Evolutionary conservation across 2,113 vertebrate species (phyloP).

Genomic region (Bubo bubo): DNA sequence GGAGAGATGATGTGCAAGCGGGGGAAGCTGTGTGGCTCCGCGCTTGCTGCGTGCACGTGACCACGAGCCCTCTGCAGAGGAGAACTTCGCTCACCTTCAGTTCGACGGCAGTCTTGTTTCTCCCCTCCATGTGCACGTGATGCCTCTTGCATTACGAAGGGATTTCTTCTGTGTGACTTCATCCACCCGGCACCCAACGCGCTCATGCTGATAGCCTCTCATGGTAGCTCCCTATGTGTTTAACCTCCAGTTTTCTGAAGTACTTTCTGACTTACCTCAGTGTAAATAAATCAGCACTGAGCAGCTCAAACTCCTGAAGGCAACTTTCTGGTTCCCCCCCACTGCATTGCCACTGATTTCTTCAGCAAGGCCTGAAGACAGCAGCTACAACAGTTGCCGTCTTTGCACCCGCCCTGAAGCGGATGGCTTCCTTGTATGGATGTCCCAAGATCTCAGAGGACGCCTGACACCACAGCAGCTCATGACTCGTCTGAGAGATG

Average conservation of each 20-base stretch:
- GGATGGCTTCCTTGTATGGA: not conserved
- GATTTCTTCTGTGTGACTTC: not conserved
- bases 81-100: not conserved
- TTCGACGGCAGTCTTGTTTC: not conserved
- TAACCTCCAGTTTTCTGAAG: not conserved
- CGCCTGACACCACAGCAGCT: not conserved
- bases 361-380: not conserved
- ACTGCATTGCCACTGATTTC: not conserved
- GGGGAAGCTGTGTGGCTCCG: not conserved
- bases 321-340: not conserved
- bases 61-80: not conserved
- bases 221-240: not conserved
- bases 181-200: not conserved
- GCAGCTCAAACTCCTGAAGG: not conserved
- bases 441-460: not conserved
- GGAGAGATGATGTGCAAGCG: not conserved
- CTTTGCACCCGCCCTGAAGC: not conserved
- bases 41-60: not conserved
- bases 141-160: fast-evolving
- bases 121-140: fast-evolving
- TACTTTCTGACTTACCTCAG: not conserved
- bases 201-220: not conserved
- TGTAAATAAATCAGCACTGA: not conserved
- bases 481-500: not conserved
- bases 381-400: fast-evolving